Evolutionary conservation across 1,140 invertebrate genomes (phyloP).

Genomic region (Drosophila melanica): DNA sequence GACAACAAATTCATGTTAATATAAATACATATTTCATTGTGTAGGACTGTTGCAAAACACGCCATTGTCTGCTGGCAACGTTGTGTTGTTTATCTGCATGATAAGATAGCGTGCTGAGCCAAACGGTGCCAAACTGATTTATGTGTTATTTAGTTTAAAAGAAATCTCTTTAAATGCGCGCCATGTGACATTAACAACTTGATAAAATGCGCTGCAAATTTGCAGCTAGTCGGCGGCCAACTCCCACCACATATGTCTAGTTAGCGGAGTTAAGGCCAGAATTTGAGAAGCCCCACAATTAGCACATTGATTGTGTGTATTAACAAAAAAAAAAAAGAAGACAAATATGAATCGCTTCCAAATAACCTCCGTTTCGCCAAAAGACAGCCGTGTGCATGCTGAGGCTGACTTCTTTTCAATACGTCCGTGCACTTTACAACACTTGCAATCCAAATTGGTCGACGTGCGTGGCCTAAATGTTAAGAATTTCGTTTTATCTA

Average conservation of each 20-base stretch:
- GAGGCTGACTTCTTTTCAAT: conserved; percentile 25
- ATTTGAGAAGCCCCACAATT: conserved; percentile 49
- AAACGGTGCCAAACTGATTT: conserved; percentile 62
- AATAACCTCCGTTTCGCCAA: conserved; percentile 82
- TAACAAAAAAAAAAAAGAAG: conserved; percentile 26
- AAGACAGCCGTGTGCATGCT: conserved; percentile 83
- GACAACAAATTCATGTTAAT: conserved; percentile 25
- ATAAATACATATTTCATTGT: conserved; percentile 4
- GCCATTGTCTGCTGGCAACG: conserved; percentile 8
- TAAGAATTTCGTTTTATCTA: conserved; percentile 20
- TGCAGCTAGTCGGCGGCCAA: conserved; percentile 12
- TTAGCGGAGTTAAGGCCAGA: conserved; percentile 1
- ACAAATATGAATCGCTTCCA: conserved; percentile 32
- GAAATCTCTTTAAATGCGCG: conserved; percentile 60
- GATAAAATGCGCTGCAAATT: conserved; percentile 37
- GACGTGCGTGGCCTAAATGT: conserved; percentile 30
- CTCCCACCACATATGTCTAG: too few relatives aligned
- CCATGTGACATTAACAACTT: conserved; percentile 47
- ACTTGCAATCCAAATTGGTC: conserved; percentile 21
- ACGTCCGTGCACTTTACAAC: conserved; percentile 28
- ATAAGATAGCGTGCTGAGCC: conserved; percentile 60
- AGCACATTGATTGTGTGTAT: conserved; percentile 49
- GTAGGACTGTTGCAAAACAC: conserved; percentile 19
- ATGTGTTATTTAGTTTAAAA: conserved; percentile 70
- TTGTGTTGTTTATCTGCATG: conserved; percentile 69